Evolutionary conservation across 2,797 vertebrate species (phyloP), one percentile per base, ranked within the genome.

Genomic region (Numenius phaeopus): DNA sequence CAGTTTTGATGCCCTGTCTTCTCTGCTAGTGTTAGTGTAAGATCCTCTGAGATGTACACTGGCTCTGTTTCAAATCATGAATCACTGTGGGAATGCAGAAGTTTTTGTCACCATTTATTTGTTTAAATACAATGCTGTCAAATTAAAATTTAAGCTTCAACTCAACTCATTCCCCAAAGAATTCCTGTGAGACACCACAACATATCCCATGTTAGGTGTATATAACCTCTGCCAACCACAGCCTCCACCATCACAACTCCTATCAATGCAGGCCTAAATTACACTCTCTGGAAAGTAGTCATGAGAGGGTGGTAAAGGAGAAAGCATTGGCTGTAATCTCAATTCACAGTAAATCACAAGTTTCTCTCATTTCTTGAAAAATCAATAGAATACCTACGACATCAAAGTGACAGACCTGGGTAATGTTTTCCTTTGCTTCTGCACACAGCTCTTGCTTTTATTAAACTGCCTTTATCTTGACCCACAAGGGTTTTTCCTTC

Each of bases 131-230:
- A 89, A 82, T 19, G 30, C 22, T 88, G 47, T 58, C 71, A 83
- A 78, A 94, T 92, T 66, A 85, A 94, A 96, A 90, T 62, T 89
- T 96, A 94, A 92, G 20, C 46, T 94, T 70, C 44, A 84, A 40
- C 42, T 85, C 66, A 58, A 66, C 17, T 82, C 3, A 5, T 72
- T 94, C 72, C 46, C 87, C 62, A 42, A 66, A 81, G 84, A 80
- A 73, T 58, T 73, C 10, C 11, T 11, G 22, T 34, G 44, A 92
- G 72, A 75, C 42, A 81, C 10, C 14, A n/a, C 22, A 83, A 44
- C 65, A 44, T 39, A 46, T 29, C 29, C 66, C 40, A 2, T 5
- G 17, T 32, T 73, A 83, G 47, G 22, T 70, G 30, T 8, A 10
- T 44, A 52, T 46, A 55, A 71, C 76, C 71, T 59, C 85, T 52